Evolutionary conservation across 2,888 invertebrate species (phyloP), one percentile per base, ranked within the genome.

Genomic region (Agrilus cyanescens): DNA sequence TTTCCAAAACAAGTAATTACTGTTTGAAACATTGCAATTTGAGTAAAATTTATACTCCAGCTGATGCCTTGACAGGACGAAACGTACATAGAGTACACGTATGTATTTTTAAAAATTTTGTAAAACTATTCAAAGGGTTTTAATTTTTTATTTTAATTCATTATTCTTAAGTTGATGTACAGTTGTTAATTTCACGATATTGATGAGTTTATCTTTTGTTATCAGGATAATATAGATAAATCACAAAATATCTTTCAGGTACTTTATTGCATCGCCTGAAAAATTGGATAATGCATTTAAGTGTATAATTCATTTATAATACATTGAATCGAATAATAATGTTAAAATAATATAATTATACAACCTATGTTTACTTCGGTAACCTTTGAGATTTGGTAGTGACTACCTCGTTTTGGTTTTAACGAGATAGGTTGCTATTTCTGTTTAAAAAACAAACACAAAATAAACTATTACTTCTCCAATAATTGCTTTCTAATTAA

Each of bases 261-360:
- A 65, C 64, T 65, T 63, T 63, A 63, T 63, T 63, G 63, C 62
- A 62, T 61, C 60, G 61, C 57, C 59, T 54, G 53, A 55, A 54
- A 25, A 53, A 49, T 53, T 52, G 50, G 56, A 58, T 59, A 62
- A 62, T 61, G 61, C 62, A 57, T 57, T 25, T 25, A 25, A 60
- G 60, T 57, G 59, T 61, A 61, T 59, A 61, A 56, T 56, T 53
- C 60, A 58, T 60, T 57, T 57, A 57, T 51, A 53, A 52, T 58
- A 60, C 59, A 60, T 58, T 57, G 47, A 36, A 47, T 48, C 45
- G 41, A 46, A 48, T 43, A 49, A 45, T 47, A 45, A 41, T 45
- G 35, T 40, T 43, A 14, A 32, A 40, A 44, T 36, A 37, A 44
- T 37, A 25, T 25, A 45, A 45, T 42, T 45, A 55, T 54, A 54